phyloP scores from a whole-genome alignment of 2,797 vertebrate genomes.

The Thripadectes ignobilis region DNA sequence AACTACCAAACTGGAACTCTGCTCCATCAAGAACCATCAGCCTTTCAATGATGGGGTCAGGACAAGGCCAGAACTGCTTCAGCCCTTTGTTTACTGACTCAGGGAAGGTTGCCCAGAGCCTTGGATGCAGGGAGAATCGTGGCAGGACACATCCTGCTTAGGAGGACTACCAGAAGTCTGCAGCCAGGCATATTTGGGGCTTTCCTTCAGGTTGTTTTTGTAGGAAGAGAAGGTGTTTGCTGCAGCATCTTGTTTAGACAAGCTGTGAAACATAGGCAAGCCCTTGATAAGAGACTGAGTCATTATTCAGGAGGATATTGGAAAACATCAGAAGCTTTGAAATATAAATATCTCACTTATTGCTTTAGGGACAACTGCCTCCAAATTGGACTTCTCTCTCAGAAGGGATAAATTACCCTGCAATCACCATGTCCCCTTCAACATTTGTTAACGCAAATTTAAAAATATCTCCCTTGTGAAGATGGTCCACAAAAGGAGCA shows the following conservation, averaged over 20 bases:
- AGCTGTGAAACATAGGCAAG: background rate
- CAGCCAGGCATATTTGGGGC: background rate
- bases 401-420: background rate
- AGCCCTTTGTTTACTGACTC: conserved; percentile 29
- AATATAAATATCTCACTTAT: background rate
- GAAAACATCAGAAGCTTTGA: background rate
- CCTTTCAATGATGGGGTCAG: background rate
- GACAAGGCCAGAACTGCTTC: conserved; percentile 44
- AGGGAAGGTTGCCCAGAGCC: background rate
- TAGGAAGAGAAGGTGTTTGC: background rate
- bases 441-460: background rate
- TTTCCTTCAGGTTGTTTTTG: background rate
- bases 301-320: background rate
- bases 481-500: background rate
- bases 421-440: background rate
- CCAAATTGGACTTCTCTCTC: background rate
- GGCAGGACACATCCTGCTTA: background rate
- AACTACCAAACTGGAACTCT: background rate
- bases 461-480: background rate
- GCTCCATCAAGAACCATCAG: background rate
- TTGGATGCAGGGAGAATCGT: background rate
- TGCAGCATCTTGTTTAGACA: background rate
- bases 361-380: background rate
- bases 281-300: background rate
- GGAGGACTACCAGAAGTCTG: background rate